Percentiles rank a stretch among this genome's conserved stretches.
Evolutionary conservation across 1,140 invertebrate genomes (phyloP).

Genomic region (Episyrphus balteatus): DNA sequence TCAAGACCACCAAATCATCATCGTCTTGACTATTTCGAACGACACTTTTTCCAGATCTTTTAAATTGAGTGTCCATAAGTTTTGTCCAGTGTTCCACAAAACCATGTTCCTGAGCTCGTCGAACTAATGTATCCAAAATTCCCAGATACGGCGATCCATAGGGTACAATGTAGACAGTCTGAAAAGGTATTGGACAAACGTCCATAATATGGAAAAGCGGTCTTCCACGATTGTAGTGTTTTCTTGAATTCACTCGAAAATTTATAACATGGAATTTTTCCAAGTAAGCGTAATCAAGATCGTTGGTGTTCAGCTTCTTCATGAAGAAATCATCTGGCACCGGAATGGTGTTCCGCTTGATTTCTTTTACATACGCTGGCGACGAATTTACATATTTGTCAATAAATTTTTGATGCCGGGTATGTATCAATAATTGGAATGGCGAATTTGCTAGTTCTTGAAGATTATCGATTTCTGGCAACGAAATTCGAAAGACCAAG

Average conservation of each 20-base stretch:
- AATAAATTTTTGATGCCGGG: conserved; percentile 19
- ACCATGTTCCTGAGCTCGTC: conserved; percentile 23
- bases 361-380: conserved; percentile 11
- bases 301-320: conserved; percentile 11
- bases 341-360: conserved; percentile 13
- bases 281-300: conserved; percentile 22
- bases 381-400: conserved; percentile 14
- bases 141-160: conserved; percentile 32
- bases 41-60: conserved; percentile 17
- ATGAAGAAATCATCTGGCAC: conserved; percentile 13
- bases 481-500: conserved; percentile 19
- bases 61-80: conserved; percentile 25
- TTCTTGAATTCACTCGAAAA: conserved; percentile 19
- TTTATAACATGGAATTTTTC: conserved; percentile 25
- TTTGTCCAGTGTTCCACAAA: conserved; percentile 24
- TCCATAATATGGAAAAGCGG: conserved; percentile 28
- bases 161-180: conserved; percentile 29
- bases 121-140: conserved; percentile 20
- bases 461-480: conserved; percentile 24
- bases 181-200: conserved; percentile 29
- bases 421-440: conserved; percentile 14
- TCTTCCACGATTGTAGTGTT: conserved; percentile 15
- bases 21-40: conserved; percentile 6
- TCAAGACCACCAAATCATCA: conserved; percentile 21
- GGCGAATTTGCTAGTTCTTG: conserved; percentile 13